Percentiles rank a stretch among this genome's conserved stretches.
phyloP scores from a whole-genome alignment of 2,888 invertebrate genomes.

The Aricia artaxerxes region DNA sequence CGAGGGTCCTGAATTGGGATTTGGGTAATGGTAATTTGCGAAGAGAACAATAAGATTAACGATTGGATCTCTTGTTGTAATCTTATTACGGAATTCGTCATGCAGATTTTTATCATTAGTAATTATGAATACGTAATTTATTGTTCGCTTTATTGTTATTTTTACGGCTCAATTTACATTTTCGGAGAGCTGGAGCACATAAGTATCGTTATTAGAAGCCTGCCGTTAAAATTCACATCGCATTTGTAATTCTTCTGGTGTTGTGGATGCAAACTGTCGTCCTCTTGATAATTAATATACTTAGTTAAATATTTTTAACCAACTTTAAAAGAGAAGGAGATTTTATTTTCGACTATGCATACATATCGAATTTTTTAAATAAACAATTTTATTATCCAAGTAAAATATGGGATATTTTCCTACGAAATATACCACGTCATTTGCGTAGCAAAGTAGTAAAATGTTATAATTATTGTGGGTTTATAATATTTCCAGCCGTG shows the following conservation, averaged over 20 bases:
- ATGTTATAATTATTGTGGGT: constrained; percentile 38
- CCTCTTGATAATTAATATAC: no score
- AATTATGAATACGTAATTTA: constrained; percentile 23
- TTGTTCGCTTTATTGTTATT: neutral
- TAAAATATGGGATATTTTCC: no score
- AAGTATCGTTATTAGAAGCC: neutral
- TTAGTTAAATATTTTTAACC: no score
- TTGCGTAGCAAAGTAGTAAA: neutral
- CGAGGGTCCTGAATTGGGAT: constrained; percentile 1
- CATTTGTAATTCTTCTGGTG: neutral
- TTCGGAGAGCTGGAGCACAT: neutral
- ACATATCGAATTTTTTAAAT: no score
- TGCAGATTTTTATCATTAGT: constrained; percentile 4
- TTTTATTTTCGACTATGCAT: no score
- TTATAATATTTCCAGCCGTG: constrained; percentile 59
- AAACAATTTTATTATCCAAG: no score
- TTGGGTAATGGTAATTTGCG: neutral
- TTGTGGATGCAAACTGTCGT: neutral
- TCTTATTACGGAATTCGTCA: constrained; percentile 12
- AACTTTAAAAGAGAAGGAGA: no score
- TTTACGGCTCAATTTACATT: neutral
- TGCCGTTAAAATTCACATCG: neutral
- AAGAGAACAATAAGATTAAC: constrained; percentile 15
- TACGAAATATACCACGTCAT: no score
- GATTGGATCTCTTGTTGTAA: constrained; percentile 20